Percentiles rank a stretch among this genome's conserved stretches.
Evolutionary conservation across 2,113 vertebrate genomes (phyloP).

Genomic region (Ariopsis seemanni): DNA sequence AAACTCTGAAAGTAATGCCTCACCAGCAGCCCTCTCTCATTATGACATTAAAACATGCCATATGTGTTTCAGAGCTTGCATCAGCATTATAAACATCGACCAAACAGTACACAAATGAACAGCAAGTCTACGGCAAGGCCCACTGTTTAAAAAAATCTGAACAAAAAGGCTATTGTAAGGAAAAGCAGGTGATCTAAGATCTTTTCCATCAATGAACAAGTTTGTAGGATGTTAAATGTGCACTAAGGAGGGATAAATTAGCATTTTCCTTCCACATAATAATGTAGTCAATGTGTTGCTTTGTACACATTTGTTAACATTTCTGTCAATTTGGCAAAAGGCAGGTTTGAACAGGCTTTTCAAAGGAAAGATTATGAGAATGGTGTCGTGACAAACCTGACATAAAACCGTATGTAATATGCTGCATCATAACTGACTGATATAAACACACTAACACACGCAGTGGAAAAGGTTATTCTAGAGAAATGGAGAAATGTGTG

Average conservation of each 20-base stretch:
- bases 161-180: slow-evolving; percentile 6
- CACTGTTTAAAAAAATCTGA: neutral
- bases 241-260: neutral
- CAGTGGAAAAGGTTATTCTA: neutral
- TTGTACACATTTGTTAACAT: neutral
- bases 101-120: neutral
- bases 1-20: slow-evolving; percentile 22
- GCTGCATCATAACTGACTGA: neutral
- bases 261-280: neutral
- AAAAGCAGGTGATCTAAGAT: slow-evolving; percentile 18
- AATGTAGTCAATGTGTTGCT: neutral
- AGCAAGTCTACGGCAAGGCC: neutral
- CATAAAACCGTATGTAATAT: neutral
- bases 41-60: slow-evolving; percentile 19
- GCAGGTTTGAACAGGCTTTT: neutral
- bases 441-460: neutral
- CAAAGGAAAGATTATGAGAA: neutral
- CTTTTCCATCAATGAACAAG: neutral
- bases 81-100: neutral
- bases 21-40: slow-evolving; percentile 12
- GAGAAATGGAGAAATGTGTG: neutral
- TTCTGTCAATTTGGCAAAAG: neutral
- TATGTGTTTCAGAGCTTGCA: neutral
- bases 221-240: slow-evolving; percentile 7
- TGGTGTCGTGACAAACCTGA: neutral